These are phyloP conservation scores for Phoxinus dragarum DNA, from an alignment of 2,797 vertebrate genomes.

Conservation along the genomic window DNA sequence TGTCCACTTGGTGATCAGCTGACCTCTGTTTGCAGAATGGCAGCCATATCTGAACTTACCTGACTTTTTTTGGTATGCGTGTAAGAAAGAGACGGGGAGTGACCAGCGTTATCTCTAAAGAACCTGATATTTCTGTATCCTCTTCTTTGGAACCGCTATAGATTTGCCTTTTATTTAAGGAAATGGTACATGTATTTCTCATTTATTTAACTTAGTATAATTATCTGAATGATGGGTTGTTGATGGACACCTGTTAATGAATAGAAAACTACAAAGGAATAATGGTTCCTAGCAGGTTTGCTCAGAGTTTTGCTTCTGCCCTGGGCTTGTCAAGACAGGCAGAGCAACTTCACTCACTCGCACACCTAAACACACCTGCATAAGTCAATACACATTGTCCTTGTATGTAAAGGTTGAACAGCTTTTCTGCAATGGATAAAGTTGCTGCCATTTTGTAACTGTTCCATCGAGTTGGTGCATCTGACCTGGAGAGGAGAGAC, in stretches of 20 bases:
- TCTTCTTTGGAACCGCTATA: background rate
- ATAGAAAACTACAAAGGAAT: slow-evolving; percentile 32
- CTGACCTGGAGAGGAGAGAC: slow-evolving; percentile 1
- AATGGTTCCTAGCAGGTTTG: slow-evolving; percentile 30
- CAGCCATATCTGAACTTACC: slow-evolving; percentile 50
- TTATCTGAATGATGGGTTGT: slow-evolving; percentile 30
- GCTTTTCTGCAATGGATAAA: slow-evolving; percentile 28
- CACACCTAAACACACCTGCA: slow-evolving; percentile 49
- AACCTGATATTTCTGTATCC: background rate
- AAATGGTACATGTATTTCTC: background rate
- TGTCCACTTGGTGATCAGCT: slow-evolving; percentile 53
- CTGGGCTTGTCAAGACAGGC: slow-evolving; percentile 67
- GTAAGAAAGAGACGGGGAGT: background rate
- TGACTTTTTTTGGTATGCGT: slow-evolving; percentile 13
- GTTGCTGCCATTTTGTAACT: slow-evolving; percentile 34
- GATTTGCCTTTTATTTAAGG: background rate
- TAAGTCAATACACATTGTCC: slow-evolving; percentile 46
- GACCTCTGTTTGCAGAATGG: slow-evolving; percentile 52
- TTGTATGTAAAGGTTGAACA: slow-evolving; percentile 37
- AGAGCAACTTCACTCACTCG: slow-evolving; percentile 42
- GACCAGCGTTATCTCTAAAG: background rate
- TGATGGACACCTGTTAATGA: slow-evolving; percentile 25
- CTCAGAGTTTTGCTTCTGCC: slow-evolving; percentile 50
- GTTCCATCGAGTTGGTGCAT: background rate
- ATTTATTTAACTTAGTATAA: background rate